Evolutionary conservation across 2,113 vertebrate species (phyloP).

Genomic region (Salvelinus alpinus): DNA sequence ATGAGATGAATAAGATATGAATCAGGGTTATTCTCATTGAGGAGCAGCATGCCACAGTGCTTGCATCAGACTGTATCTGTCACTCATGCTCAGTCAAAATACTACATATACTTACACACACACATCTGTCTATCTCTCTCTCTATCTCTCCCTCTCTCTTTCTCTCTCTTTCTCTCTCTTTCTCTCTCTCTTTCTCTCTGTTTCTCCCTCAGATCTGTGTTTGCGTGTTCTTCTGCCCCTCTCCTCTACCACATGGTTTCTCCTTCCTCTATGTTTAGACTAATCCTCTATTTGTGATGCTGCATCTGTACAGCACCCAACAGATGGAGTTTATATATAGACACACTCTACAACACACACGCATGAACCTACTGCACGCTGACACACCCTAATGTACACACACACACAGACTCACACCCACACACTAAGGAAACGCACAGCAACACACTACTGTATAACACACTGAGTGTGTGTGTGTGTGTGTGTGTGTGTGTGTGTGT

Average conservation of each 20-base stretch:
- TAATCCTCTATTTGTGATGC: conserved; percentile 39
- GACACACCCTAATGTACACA: conserved; percentile 1
- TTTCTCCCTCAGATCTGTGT: not conserved
- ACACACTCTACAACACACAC: conserved; percentile 10
- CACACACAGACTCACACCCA: conserved; percentile 14
- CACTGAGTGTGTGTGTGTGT: conserved; percentile 3
- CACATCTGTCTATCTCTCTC: not conserved
- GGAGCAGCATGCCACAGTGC: not conserved
- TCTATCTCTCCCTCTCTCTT: not conserved
- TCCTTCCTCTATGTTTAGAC: conserved; percentile 25
- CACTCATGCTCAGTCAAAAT: not conserved
- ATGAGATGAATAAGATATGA: conserved; percentile 47
- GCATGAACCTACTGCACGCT: not conserved
- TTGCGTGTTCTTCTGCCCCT: not conserved
- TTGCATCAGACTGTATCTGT: conserved; percentile 3
- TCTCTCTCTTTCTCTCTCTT: not conserved
- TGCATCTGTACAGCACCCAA: conserved; percentile 39
- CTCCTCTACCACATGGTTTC: not conserved
- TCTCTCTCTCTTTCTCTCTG: not conserved
- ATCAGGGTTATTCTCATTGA: conserved; percentile 11
- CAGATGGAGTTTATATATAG: conserved; percentile 45
- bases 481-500: conserved; percentile 1
- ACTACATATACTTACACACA: not conserved
- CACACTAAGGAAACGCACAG: not conserved
- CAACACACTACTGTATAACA: not conserved